A percentile compares a stretch with the other conserved stretches of the same genome.
Conservation (phyloP, 2,888 invertebrate species). For the Conops quadrifasciatus region DNA sequence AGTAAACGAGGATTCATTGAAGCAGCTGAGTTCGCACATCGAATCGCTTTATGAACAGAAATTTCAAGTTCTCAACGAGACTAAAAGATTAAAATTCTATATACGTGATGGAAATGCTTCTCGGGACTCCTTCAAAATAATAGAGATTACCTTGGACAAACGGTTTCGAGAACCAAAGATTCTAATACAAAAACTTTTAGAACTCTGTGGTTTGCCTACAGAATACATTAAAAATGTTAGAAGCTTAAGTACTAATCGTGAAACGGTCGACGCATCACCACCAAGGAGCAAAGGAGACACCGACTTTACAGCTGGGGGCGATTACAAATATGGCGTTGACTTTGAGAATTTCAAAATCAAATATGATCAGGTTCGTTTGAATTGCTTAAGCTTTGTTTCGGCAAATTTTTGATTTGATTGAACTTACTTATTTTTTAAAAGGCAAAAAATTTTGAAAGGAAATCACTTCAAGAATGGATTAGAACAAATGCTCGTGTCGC, state of each 20-base stretch:
- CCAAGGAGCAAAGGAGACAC: background rate
- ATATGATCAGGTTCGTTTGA: conserved; percentile 46
- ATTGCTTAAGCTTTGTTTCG: background rate
- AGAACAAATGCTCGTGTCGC: conserved; percentile 75
- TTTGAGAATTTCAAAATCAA: conserved; percentile 53
- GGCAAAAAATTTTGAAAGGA: conserved; percentile 46
- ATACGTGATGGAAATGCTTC: conserved; percentile 67
- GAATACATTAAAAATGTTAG: conserved; percentile 81
- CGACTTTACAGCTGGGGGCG: conserved; percentile 50
- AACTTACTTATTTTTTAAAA: too few relatives aligned
- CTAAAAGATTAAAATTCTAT: conserved; percentile 79
- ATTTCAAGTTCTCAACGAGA: conserved; percentile 57
- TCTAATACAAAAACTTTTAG: conserved; percentile 76
- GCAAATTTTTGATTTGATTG: too few relatives aligned
- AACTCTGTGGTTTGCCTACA: conserved; percentile 85
- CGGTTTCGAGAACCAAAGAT: conserved; percentile 76
- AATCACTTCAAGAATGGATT: conserved; percentile 71
- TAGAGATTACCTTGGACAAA: conserved; percentile 75
- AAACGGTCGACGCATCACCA: background rate
- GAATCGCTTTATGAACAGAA: conserved; percentile 75
- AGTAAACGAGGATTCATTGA: conserved; percentile 89
- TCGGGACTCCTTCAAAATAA: conserved; percentile 72
- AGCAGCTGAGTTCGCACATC: conserved; percentile 85
- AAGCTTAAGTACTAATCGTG: conserved; percentile 24
- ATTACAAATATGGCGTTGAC: conserved; percentile 53